These are phyloP conservation scores for Poecile montanus DNA, from an alignment of 2,797 vertebrate species.

Conservation along the genomic window DNA sequence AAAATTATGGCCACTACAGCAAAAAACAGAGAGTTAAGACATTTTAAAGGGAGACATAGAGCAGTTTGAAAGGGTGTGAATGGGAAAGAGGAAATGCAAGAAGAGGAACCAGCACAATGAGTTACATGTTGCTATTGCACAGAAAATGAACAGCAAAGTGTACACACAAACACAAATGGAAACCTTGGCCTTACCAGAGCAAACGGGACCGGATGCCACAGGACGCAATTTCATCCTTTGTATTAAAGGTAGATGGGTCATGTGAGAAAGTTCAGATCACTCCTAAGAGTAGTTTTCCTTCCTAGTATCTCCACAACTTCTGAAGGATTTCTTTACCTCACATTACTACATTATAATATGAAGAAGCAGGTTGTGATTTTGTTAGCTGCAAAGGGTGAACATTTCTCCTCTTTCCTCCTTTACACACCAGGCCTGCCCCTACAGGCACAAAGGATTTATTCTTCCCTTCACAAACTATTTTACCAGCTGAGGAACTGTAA, in stretches of 20 bases:
- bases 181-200: not conserved
- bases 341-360: not conserved
- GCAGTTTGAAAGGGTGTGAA: not conserved
- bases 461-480: conserved; percentile 40
- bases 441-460: conserved; percentile 49
- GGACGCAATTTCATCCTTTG: not conserved
- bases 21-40: not conserved
- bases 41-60: not conserved
- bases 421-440: not conserved
- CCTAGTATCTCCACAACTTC: not conserved
- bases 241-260: not conserved
- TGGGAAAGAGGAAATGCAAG: not conserved
- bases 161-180: not conserved
- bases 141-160: not conserved
- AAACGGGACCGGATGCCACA: not conserved
- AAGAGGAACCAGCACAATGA: not conserved
- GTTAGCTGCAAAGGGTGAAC: not conserved
- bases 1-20: not conserved
- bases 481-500: conserved; percentile 20
- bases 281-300: not conserved
- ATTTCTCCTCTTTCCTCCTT: not conserved
- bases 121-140: not conserved
- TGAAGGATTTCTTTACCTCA: not conserved
- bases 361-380: not conserved
- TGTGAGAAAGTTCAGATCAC: not conserved